Evolutionary conservation across 1,140 invertebrate species (phyloP), one percentile per base, ranked within the genome.

Genomic region (Caenorhabditis remanei): DNA sequence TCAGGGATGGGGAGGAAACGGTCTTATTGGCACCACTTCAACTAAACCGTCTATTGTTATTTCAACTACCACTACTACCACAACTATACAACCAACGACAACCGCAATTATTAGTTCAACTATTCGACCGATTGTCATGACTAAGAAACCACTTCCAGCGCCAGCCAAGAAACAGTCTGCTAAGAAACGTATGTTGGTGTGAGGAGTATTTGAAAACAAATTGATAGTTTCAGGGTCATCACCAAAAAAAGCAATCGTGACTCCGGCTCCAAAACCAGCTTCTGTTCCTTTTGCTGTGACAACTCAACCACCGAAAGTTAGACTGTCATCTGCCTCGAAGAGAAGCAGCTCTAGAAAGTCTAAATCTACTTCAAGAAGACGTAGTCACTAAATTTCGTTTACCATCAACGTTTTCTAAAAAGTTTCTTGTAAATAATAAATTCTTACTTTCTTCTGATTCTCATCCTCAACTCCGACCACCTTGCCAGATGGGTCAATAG

Each of bases 381-480:
- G 65, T n/a, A 61, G 56, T n/a, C 56, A 61, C 9, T 21, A 61
- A 61, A 9, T 61, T 21, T n/a, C 9, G 2, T 61, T n/a, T 11
- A 0, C 46, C 43, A n/a, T 65, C 40, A 32, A 65, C 0, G 5
- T 19, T 19, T 61, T 61, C 8, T 16, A 9, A 65, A 65, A 40
- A 19, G 43, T 16, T 79, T 79, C 53, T 24, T 50, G n/a, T 50
- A 50, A 50, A 79, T 32, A 79, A 79, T 24, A 14, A 4, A 19
- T 46, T 53, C 19, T 46, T 53, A 87, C 90, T 40, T 88, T 87
- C 84, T 88, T 67, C 84, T 91, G 91, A 88, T 92, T 91, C 9
- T 87, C 56, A 85, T 91, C 91, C 71, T 92, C 90, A 9, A 87
- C 58, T 13, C 91, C 91, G 21, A 90, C 71, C 21, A 87, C 83